phyloP scores from a whole-genome alignment of 35 echinoderm and acorn worm genomes.

The Holothuria glaberrima region DNA sequence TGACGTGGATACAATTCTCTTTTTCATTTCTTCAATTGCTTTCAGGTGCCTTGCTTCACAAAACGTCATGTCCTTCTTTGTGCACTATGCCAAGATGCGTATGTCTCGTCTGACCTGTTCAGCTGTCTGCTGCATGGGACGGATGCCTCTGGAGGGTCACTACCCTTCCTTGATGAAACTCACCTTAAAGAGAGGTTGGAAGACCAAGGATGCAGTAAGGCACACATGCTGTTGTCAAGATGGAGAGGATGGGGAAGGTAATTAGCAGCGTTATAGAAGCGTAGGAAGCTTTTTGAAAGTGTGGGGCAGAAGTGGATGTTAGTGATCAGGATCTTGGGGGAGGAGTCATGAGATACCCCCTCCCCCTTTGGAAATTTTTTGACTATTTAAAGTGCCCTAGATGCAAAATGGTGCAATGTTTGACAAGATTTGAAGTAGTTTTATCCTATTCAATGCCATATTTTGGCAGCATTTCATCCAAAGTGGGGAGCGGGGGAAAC shows the following conservation, averaged over 20 bases:
- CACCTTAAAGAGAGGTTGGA: conserved; percentile 23
- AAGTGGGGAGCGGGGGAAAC: too few species aligned
- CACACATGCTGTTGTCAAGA: conserved; percentile 37
- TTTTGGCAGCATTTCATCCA: too few species aligned
- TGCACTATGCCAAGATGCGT: conserved; percentile 70
- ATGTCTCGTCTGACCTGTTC: background rate
- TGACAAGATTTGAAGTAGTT: too few species aligned
- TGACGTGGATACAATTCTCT: background rate
- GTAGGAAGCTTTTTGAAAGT: too few species aligned
- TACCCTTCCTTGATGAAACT: background rate
- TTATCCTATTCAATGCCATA: too few species aligned
- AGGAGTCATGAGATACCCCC: too few species aligned
- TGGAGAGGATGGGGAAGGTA: background rate
- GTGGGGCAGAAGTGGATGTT: too few species aligned
- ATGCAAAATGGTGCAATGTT: too few species aligned
- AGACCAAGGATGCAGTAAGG: conserved; percentile 22
- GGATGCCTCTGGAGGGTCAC: background rate
- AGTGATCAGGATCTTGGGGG: too few species aligned
- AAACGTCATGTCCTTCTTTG: conserved; percentile 77
- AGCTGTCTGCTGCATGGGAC: conserved; percentile 2
- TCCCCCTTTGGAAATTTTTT: too few species aligned
- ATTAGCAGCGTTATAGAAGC: too few species aligned
- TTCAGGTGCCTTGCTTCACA: conserved; percentile 83
- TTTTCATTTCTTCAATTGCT: background rate
- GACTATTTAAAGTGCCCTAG: too few species aligned